A percentile compares a stretch with the other conserved stretches of the same genome.
Evolutionary conservation across 2,888 invertebrate species (phyloP).

Genomic region (Lithosia quadra): DNA sequence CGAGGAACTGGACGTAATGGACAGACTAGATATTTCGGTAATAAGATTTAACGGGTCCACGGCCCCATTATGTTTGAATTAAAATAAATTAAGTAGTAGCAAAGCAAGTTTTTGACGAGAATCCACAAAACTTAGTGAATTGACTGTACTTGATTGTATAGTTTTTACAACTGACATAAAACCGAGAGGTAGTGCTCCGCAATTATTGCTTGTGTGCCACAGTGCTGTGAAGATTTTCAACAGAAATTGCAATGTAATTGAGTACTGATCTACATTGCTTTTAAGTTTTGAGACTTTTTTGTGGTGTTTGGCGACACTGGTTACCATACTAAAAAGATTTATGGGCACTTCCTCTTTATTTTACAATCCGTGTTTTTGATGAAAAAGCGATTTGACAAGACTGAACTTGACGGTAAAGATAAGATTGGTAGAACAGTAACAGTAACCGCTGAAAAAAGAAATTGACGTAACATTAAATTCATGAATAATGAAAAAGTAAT

Average conservation of each 20-base stretch:
- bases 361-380: neutral
- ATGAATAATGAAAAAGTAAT: constrained; percentile 1
- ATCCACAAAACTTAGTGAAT: neutral
- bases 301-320: neutral
- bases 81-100: neutral
- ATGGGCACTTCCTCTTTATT: neutral
- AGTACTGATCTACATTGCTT: no score
- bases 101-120: neutral
- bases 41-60: neutral
- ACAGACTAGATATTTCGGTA: constrained; percentile 2
- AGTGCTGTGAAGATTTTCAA: neutral
- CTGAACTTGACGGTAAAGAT: neutral
- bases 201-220: neutral
- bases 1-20: neutral
- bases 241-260: no score
- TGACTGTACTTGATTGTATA: neutral
- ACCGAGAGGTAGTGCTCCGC: neutral
- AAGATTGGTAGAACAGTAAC: constrained; percentile 1
- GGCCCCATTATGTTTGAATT: neutral
- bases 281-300: neutral
- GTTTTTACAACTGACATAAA: neutral
- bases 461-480: neutral
- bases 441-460: constrained; percentile 1
- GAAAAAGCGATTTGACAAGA: neutral
- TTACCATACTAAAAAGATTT: neutral